Conservation (phyloP, 2,888 invertebrate species). For the Ceraclea dissimilis region DNA sequence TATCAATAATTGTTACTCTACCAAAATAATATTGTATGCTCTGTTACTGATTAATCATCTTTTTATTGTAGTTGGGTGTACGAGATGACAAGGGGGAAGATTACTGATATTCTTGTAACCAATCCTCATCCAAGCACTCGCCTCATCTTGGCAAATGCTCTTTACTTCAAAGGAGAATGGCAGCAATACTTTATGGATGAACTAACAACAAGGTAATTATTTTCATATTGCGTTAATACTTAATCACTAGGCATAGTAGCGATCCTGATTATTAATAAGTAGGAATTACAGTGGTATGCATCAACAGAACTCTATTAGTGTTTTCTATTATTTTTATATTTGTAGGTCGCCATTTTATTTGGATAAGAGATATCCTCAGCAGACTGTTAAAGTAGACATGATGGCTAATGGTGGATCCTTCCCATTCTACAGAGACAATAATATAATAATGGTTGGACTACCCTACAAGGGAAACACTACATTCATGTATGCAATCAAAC, state of each 20-base stretch:
- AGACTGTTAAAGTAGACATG: slow-evolving; percentile 47
- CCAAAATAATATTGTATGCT: not conserved
- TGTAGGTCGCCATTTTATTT: slow-evolving; percentile 49
- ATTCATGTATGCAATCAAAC: slow-evolving; percentile 60
- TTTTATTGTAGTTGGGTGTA: slow-evolving; percentile 51
- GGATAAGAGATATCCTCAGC: slow-evolving; percentile 35
- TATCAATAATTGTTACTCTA: not conserved
- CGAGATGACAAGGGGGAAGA: slow-evolving; percentile 53
- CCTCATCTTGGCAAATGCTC: slow-evolving; percentile 58
- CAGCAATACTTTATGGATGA: slow-evolving; percentile 51
- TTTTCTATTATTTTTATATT: not conserved
- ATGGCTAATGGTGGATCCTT: slow-evolving; percentile 57
- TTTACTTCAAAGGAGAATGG: slow-evolving; percentile 70
- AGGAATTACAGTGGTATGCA: slow-evolving; percentile 7
- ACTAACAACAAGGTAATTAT: not conserved
- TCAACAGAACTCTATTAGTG: not conserved
- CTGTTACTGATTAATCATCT: not conserved
- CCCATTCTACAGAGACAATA: slow-evolving; percentile 40
- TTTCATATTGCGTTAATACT: not conserved
- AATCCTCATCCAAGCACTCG: slow-evolving; percentile 48
- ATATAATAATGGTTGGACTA: slow-evolving; percentile 53
- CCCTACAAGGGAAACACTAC: slow-evolving; percentile 63
- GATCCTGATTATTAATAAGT: no score
- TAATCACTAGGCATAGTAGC: no score
- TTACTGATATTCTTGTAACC: slow-evolving; percentile 49